These are phyloP conservation scores for Urocynchramus pylzowi DNA, from an alignment of 2,113 vertebrate genomes.

Conservation along the genomic window DNA sequence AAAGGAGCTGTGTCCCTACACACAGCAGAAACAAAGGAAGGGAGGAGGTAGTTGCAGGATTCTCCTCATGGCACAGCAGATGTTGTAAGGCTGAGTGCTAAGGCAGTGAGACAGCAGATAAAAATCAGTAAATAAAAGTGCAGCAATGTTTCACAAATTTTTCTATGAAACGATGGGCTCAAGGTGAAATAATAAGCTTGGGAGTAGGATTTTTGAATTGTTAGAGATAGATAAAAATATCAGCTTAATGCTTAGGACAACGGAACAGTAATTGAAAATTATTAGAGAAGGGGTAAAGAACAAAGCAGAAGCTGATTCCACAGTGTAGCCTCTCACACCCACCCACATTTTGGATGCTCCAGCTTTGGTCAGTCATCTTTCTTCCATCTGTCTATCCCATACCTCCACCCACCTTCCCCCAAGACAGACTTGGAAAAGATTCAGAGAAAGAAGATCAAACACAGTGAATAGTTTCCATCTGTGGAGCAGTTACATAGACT, in stretches of 20 bases:
- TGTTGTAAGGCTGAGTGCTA: neutral
- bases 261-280: neutral
- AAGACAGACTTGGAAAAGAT: neutral
- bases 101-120: neutral
- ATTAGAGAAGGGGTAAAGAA: neutral
- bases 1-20: neutral
- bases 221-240: neutral
- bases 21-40: neutral
- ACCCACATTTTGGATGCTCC: neutral
- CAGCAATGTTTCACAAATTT: neutral
- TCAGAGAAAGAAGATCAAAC: slow-evolving; percentile 20
- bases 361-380: neutral
- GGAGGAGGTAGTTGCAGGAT: neutral
- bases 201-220: neutral
- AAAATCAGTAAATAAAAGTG: neutral
- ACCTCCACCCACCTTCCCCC: neutral
- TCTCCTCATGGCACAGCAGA: neutral
- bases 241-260: neutral
- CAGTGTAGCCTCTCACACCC: neutral
- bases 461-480: neutral
- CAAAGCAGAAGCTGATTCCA: neutral
- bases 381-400: neutral
- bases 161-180: neutral
- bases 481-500: neutral
- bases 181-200: neutral